Percentiles rank a stretch among this genome's conserved stretches.
phyloP scores from a whole-genome alignment of 2,113 vertebrate genomes.

The Passer domesticus region DNA sequence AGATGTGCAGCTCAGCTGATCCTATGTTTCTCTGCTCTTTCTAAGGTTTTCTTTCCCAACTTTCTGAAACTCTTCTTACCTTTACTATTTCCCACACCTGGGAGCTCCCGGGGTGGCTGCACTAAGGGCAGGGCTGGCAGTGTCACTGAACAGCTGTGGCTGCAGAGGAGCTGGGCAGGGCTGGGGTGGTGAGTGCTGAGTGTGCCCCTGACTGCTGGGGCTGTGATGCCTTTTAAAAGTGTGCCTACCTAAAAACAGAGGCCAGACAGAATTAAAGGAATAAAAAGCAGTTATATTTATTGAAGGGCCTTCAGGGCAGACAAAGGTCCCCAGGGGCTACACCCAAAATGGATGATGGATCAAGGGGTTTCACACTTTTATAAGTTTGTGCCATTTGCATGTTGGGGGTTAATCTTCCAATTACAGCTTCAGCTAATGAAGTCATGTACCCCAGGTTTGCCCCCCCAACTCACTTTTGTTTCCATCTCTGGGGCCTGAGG shows the following conservation, averaged over 20 bases:
- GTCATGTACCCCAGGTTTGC: neutral
- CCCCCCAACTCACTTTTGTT: neutral
- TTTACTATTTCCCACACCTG: neutral
- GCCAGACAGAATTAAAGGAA: fast-evolving
- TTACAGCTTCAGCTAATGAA: neutral
- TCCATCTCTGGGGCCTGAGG: fast-evolving
- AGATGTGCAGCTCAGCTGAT: neutral
- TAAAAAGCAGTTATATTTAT: neutral
- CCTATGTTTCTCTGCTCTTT: neutral
- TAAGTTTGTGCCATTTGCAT: neutral
- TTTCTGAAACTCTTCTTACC: neutral
- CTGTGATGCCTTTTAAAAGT: neutral
- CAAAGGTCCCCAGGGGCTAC: neutral
- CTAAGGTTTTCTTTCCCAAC: neutral
- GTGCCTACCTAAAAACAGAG: neutral
- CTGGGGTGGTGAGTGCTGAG: neutral
- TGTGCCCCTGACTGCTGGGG: neutral
- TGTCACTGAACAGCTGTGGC: neutral
- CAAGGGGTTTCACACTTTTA: fast-evolving
- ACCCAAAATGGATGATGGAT: fast-evolving
- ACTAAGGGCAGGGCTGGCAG: neutral
- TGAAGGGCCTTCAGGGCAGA: neutral
- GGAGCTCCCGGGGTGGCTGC: neutral
- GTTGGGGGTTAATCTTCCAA: neutral
- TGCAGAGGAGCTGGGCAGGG: neutral